A percentile compares a stretch with the other conserved stretches of the same genome.
Evolutionary conservation across 2,113 vertebrate genomes (phyloP).

Genomic region (Gadus macrocephalus): DNA sequence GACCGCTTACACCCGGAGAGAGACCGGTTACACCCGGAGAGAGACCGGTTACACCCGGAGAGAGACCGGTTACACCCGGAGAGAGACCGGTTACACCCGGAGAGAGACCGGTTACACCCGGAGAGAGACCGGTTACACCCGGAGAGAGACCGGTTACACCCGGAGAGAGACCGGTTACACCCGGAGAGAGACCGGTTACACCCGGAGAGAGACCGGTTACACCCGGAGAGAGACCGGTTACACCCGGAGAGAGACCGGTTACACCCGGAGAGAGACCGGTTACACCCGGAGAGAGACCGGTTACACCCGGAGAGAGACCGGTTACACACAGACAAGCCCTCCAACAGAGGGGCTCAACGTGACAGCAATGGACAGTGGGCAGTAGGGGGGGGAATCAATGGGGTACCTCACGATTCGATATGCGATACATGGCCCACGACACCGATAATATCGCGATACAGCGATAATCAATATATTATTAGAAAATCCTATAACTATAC

Average conservation of each 20-base stretch:
- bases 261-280: too few species aligned
- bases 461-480: too few species aligned
- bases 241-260: background rate
- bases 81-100: background rate
- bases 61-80: background rate
- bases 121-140: background rate
- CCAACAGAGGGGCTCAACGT: background rate
- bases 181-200: too few species aligned
- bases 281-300: background rate
- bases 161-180: background rate
- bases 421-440: too few species aligned
- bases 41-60: background rate
- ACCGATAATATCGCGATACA: too few species aligned
- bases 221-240: background rate
- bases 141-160: background rate
- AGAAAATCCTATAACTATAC: too few species aligned
- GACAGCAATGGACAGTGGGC: too few species aligned
- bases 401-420: too few species aligned
- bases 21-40: too few species aligned
- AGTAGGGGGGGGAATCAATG: too few species aligned
- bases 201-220: background rate
- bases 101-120: too few species aligned
- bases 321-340: background rate
- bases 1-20: too few species aligned
- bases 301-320: background rate